phyloP scores from a whole-genome alignment of 2,113 vertebrate species.

The Limnothrissa miodon region DNA sequence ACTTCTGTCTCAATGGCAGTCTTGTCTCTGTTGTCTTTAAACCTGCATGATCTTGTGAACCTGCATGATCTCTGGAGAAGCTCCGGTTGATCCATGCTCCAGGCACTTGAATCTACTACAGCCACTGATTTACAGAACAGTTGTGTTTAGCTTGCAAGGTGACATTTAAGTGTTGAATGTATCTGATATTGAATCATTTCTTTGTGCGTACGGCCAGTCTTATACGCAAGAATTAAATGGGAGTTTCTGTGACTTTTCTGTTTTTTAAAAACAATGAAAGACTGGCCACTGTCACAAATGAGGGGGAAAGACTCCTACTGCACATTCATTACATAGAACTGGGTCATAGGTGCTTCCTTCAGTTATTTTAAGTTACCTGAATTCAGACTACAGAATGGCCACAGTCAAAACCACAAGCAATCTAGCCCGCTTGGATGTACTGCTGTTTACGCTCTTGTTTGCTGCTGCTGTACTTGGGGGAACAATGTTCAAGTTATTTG shows the following conservation, averaged over 20 bases:
- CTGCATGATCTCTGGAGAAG: not conserved
- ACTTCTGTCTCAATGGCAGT: too few relatives aligned
- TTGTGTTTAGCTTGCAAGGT: not conserved
- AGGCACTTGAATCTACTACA: constrained; percentile 11
- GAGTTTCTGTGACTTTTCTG: not conserved
- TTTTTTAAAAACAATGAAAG: not conserved
- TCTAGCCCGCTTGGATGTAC: not conserved
- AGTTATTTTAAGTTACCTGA: not conserved
- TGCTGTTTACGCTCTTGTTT: not conserved
- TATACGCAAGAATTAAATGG: not conserved
- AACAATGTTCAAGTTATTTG: not conserved
- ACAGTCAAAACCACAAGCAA: not conserved
- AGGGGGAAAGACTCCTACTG: not conserved
- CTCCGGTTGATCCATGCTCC: not conserved
- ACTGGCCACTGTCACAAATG: not conserved
- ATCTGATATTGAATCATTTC: not conserved
- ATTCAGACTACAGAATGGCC: not conserved
- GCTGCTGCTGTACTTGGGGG: not conserved
- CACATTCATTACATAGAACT: not conserved
- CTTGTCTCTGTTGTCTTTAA: not conserved
- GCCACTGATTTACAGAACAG: not conserved
- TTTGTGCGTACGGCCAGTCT: not conserved
- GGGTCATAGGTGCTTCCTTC: not conserved
- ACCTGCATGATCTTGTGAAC: not conserved
- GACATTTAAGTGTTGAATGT: not conserved